Evolutionary conservation across 2,888 invertebrate species (phyloP).

Genomic region (Tryphoninae sp.): DNA sequence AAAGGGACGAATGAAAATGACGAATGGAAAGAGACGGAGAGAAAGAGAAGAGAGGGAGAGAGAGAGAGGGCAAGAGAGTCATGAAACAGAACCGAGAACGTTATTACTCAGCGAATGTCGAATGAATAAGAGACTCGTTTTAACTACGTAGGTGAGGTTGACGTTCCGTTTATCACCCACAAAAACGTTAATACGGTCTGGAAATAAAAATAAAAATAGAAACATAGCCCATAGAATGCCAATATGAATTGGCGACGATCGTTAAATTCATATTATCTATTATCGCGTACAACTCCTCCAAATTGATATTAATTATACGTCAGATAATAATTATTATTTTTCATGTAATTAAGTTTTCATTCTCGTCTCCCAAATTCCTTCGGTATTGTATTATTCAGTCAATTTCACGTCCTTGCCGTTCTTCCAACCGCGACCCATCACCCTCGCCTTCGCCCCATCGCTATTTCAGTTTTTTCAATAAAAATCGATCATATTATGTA

Average conservation of each 20-base stretch:
- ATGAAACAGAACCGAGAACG: conserved; percentile 3
- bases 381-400: conserved; percentile 42
- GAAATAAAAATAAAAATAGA: too few relatives aligned
- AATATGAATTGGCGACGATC: too few relatives aligned
- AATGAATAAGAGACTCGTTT: conserved; percentile 43
- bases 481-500: conserved; percentile 29
- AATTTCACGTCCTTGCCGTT: conserved; percentile 16
- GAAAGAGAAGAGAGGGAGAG: not conserved
- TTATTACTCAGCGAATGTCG: conserved; percentile 43
- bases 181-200: too few relatives aligned
- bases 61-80: conserved; percentile 8
- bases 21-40: conserved; percentile 42
- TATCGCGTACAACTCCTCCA: too few relatives aligned
- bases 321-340: too few relatives aligned
- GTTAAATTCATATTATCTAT: too few relatives aligned
- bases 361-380: conserved; percentile 35
- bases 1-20: conserved; percentile 62
- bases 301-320: too few relatives aligned
- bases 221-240: too few relatives aligned
- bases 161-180: too few relatives aligned
- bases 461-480: conserved; percentile 6
- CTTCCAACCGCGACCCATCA: too few relatives aligned
- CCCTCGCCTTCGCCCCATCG: too few relatives aligned
- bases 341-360: conserved; percentile 47
- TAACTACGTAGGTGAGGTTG: too few relatives aligned